phyloP scores from a whole-genome alignment of 1,140 invertebrate genomes.

The Leptonema lineaticorne region DNA sequence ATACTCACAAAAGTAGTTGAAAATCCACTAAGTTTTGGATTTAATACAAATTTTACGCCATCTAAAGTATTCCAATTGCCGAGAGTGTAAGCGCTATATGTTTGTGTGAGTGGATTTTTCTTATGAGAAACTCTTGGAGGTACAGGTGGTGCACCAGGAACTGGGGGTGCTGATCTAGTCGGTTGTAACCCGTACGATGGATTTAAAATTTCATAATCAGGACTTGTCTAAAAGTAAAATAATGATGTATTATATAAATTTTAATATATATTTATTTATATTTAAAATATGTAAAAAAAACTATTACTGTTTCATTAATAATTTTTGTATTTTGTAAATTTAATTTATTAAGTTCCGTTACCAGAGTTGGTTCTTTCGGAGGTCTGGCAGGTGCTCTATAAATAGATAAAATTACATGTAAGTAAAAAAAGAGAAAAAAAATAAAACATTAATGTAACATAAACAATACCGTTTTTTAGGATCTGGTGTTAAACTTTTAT shows the following conservation, averaged over 20 bases:
- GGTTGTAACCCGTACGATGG: conserved; percentile 50
- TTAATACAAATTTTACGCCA: conserved; percentile 53
- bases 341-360: conserved; percentile 50
- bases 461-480: conserved; percentile 13
- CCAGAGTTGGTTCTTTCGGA: conserved; percentile 50
- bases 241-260: background rate
- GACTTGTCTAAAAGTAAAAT: conserved; percentile 16
- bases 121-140: background rate
- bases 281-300: background rate
- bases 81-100: conserved; percentile 47
- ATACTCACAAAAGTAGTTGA: conserved; percentile 46
- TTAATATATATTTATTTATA: background rate
- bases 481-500: conserved; percentile 14
- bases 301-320: conserved; percentile 24
- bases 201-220: conserved; percentile 53
- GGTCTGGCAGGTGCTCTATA: conserved; percentile 50
- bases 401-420: conserved; percentile 5
- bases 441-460: background rate
- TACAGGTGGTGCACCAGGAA: conserved; percentile 22
- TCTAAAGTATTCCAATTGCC: conserved; percentile 50
- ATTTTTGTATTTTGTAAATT: conserved; percentile 45
- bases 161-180: conserved; percentile 46
- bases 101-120: background rate
- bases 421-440: background rate
- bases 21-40: conserved; percentile 53